Evolutionary conservation across 2,797 vertebrate species (phyloP).

Genomic region (Neopelma chrysocephalum): DNA sequence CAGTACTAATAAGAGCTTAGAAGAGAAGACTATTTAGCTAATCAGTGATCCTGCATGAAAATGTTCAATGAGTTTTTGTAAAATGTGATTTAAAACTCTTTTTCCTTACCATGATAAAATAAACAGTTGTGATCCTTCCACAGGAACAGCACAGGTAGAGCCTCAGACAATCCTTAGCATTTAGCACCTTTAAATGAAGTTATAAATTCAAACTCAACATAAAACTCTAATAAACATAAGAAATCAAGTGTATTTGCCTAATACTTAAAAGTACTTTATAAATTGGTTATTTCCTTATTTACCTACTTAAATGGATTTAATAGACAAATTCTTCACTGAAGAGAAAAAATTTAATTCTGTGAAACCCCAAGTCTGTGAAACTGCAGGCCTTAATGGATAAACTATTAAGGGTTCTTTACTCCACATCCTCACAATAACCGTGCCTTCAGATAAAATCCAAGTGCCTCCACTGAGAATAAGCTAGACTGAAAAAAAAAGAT

Average conservation of each 20-base stretch:
- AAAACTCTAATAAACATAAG: background rate
- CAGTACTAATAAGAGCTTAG: background rate
- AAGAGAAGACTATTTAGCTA: background rate
- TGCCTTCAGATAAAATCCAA: conserved; percentile 2
- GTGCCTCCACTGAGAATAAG: conserved; percentile 34
- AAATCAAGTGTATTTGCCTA: background rate
- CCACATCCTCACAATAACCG: background rate
- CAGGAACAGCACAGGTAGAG: background rate
- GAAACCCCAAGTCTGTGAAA: background rate
- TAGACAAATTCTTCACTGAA: background rate
- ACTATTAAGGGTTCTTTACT: background rate
- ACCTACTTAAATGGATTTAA: background rate
- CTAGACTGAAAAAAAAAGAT: background rate
- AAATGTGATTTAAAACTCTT: background rate
- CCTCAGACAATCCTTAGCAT: background rate
- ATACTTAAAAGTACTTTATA: background rate
- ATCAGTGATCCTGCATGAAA: background rate
- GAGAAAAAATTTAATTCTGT: background rate
- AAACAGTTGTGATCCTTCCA: background rate
- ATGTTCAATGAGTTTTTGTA: background rate
- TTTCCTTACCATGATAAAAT: background rate
- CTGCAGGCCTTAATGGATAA: background rate
- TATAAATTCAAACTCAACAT: background rate
- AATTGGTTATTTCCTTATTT: background rate
- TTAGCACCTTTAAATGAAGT: background rate